phyloP scores from a whole-genome alignment of 2,888 invertebrate species.

The Rhagonycha fulva region DNA sequence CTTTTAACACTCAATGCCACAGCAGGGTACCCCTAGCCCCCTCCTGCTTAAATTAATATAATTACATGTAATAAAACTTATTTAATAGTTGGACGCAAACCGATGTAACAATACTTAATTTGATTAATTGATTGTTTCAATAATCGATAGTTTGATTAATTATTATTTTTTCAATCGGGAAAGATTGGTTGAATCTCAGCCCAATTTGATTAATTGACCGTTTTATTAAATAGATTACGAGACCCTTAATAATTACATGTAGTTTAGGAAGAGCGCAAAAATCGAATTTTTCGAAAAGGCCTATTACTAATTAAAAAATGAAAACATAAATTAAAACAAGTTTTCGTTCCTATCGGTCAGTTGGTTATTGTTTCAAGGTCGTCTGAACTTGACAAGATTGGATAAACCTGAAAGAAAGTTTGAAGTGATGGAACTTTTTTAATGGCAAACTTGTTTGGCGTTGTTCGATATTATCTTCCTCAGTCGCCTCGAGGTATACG shows the following conservation, averaged over 20 bases:
- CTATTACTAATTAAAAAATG: background rate
- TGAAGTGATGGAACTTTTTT: background rate
- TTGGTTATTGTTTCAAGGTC: slow-evolving; percentile 42
- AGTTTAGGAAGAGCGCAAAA: background rate
- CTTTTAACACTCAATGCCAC: background rate
- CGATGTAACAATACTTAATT: background rate
- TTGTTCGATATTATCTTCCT: slow-evolving; percentile 20
- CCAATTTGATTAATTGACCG: background rate
- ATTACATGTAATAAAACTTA: background rate
- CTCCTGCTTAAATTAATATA: background rate
- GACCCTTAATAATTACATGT: background rate
- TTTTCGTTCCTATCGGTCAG: slow-evolving; percentile 37
- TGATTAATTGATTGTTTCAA: background rate
- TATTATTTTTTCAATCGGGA: background rate
- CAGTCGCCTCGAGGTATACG: slow-evolving; percentile 25
- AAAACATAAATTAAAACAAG: slow-evolving; percentile 21
- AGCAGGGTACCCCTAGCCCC: background rate
- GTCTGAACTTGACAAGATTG: slow-evolving; percentile 23
- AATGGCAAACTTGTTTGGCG: background rate
- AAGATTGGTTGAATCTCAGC: background rate
- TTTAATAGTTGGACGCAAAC: background rate
- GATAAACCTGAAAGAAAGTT: slow-evolving; percentile 27
- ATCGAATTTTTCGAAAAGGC: background rate
- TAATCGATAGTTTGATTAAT: background rate
- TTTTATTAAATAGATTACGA: background rate